Percentiles rank a stretch among this genome's conserved stretches.
Evolutionary conservation across 2,888 invertebrate species (phyloP).

Genomic region (Netelia virgata): DNA sequence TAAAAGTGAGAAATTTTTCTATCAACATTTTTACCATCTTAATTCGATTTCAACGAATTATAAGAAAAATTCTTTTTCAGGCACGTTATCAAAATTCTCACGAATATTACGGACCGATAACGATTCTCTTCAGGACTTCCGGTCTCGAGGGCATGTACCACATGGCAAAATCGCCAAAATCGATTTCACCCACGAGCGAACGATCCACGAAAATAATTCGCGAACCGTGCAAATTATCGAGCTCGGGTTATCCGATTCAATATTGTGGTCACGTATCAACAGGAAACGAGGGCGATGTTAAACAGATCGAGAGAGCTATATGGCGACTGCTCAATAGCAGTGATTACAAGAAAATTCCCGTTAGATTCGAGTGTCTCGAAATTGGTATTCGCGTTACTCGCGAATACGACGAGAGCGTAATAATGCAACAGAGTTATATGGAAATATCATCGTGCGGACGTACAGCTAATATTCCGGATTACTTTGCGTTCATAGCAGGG

Average conservation of each 20-base stretch:
- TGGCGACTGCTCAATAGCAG: slow-evolving; percentile 78
- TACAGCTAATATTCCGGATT: slow-evolving; percentile 85
- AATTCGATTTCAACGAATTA: slow-evolving; percentile 7
- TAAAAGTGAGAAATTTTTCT: slow-evolving; percentile 85
- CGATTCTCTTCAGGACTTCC: slow-evolving; percentile 80
- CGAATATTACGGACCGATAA: slow-evolving; percentile 85
- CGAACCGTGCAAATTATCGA: slow-evolving; percentile 58
- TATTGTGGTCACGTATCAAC: slow-evolving; percentile 86
- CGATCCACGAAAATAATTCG: slow-evolving; percentile 39
- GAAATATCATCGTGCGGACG: slow-evolving; percentile 89
- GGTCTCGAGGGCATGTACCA: slow-evolving; percentile 78
- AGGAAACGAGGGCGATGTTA: slow-evolving; percentile 86
- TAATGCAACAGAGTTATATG: slow-evolving; percentile 88
- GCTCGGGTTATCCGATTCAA: slow-evolving; percentile 84
- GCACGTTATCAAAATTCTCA: slow-evolving; percentile 81
- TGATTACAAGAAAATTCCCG: slow-evolving; percentile 79
- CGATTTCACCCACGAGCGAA: slow-evolving; percentile 47
- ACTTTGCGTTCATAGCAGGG: slow-evolving; percentile 89
- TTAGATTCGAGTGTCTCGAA: slow-evolving; percentile 86
- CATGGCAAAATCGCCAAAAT: slow-evolving; percentile 72
- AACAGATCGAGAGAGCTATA: slow-evolving; percentile 86
- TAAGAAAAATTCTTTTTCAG: slow-evolving; percentile 71
- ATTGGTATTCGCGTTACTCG: slow-evolving; percentile 85
- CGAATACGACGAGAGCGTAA: slow-evolving; percentile 82
- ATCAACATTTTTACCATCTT: neutral